These are phyloP conservation scores for Gobio gobio DNA, from an alignment of 2,113 vertebrate species.

Conservation along the genomic window DNA sequence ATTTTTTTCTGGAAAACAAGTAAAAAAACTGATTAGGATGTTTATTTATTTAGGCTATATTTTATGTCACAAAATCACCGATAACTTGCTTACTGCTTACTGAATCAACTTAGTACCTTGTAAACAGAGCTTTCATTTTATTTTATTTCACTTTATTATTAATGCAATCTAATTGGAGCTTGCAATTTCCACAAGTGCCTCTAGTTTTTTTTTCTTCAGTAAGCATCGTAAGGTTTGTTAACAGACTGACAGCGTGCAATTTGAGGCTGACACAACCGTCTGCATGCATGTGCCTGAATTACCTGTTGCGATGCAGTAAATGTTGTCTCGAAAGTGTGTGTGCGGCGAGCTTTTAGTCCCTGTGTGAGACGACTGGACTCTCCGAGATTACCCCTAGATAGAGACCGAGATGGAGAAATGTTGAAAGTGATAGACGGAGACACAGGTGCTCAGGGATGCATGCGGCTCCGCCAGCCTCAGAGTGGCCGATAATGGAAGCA, in stretches of 20 bases:
- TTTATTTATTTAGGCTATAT: no score
- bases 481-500: slow-evolving; percentile 69
- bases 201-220: background rate
- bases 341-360: background rate
- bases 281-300: background rate
- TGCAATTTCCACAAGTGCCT: background rate
- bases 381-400: slow-evolving; percentile 28
- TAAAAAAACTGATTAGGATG: background rate
- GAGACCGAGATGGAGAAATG: slow-evolving; percentile 32
- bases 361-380: slow-evolving; percentile 31
- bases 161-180: background rate
- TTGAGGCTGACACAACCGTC: background rate
- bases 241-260: background rate
- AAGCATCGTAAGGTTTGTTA: background rate
- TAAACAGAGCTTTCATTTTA: background rate
- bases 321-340: background rate
- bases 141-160: background rate
- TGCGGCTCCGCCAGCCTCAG: slow-evolving; percentile 36
- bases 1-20: background rate
- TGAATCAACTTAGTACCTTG: background rate
- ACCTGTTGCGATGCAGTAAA: background rate
- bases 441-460: slow-evolving; percentile 53
- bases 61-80: background rate
- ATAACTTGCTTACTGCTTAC: background rate
- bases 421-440: slow-evolving; percentile 42